Base-by-base conservation (phyloP, 2,888 invertebrate species). In the Melieria omissa region DNA sequence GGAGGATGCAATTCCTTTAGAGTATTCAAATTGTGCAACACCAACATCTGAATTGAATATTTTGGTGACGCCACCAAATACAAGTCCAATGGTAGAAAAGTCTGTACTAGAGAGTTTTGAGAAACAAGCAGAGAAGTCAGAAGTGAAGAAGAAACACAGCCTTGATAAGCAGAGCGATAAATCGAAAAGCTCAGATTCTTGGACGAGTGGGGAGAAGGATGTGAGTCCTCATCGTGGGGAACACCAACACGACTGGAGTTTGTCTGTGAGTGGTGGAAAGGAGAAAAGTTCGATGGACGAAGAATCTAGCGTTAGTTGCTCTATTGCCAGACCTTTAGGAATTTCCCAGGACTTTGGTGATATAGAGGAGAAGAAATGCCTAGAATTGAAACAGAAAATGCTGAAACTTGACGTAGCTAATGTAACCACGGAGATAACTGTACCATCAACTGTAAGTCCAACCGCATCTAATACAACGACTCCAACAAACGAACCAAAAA, bases 141-240 rank as follows among this genome's bases (percentile, higher is more conserved):
- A 83, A 7, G 87, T 65, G 4, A 92, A 93, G 81, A 85, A 92
- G 42, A 93, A 92, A 77, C 78, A 76, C 8, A 80, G 74, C 42
- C 90, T 92, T 1, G 93, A 93, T 82, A 85, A 84, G 66, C 84
- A 86, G 63, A 84, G 84, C 61, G 85, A 85, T 62, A 91, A 93
- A 73, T 94, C 94, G 1, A 89, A 91, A 77, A 94, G 94, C 79
- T 94, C 93, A 3, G 94, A 94, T 80, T 94, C 94, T 0, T 94
- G 93, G 93, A 93, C 93, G 0, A 93, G 92, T 79, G 91, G 92
- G n/a, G 93, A 93, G 82, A 92, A 92, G 84, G 92, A 92, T 81
- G 87, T 88, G 0, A 92, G 92, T 80, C 91, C 92, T 9, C 89
- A 88, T 68, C 76, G 79, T 14, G 81, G 79, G 2, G 76, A 82